These are phyloP conservation scores for Coregonus suidteri DNA, from an alignment of 2,797 vertebrate species.

Conservation along the genomic window DNA sequence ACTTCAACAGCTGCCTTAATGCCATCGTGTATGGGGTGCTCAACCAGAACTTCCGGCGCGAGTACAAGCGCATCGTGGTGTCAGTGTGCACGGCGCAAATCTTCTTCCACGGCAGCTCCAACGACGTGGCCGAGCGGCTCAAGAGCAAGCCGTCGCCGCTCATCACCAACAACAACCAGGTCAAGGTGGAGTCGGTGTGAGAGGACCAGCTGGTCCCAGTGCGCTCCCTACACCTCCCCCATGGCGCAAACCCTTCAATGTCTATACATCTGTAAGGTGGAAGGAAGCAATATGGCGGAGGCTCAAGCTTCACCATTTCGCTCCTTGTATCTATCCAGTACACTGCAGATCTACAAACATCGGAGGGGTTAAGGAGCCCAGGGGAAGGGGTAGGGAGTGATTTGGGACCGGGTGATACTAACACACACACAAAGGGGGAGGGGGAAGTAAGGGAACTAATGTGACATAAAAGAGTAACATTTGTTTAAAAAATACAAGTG, in stretches of 20 bases:
- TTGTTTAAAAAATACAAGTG: not conserved
- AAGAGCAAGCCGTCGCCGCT: slow-evolving; percentile 90
- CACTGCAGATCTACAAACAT: not conserved
- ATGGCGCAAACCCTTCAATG: not conserved
- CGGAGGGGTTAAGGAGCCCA: not conserved
- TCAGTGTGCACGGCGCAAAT: slow-evolving; percentile 85
- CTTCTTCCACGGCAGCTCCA: slow-evolving; percentile 90
- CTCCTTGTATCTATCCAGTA: not conserved
- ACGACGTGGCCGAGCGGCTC: slow-evolving; percentile 83
- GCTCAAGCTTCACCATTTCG: not conserved
- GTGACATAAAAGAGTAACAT: not conserved
- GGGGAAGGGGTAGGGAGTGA: not conserved
- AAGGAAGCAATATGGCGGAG: not conserved
- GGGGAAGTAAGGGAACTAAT: not conserved
- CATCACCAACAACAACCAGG: slow-evolving; percentile 88
- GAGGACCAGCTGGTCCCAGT: slow-evolving; percentile 8
- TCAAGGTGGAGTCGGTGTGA: slow-evolving; percentile 93
- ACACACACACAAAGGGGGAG: not conserved
- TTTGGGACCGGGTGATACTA: not conserved
- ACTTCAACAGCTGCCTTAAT: slow-evolving; percentile 99
- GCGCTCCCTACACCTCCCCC: not conserved
- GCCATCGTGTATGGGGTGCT: slow-evolving; percentile 96
- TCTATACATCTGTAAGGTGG: not conserved
- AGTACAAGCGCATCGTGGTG: slow-evolving; percentile 91
- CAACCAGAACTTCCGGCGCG: slow-evolving; percentile 95